These are phyloP conservation scores for Druceiella hillmani DNA, from an alignment of 2,888 invertebrate species.

Conservation along the genomic window DNA sequence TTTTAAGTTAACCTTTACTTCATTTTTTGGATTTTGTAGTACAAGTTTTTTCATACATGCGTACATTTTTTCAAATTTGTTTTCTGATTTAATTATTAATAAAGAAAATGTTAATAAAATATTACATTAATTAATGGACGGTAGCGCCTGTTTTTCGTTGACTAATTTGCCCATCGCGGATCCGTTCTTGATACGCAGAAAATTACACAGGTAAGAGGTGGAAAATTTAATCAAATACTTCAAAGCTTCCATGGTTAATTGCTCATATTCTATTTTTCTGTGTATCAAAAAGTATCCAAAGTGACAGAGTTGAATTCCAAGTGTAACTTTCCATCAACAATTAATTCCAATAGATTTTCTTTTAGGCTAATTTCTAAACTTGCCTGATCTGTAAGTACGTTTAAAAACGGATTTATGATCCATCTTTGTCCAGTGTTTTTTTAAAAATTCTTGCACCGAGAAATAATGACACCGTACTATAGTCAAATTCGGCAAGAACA, in stretches of 20 bases:
- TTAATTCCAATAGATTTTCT: conserved; percentile 22
- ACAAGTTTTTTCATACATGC: too few species aligned
- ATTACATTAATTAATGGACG: too few species aligned
- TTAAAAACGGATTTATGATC: conserved; percentile 16
- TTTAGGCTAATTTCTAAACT: conserved; percentile 20
- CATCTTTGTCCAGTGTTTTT: conserved; percentile 22
- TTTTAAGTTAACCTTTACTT: too few species aligned
- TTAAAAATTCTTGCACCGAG: conserved; percentile 21
- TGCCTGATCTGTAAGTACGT: conserved; percentile 18
- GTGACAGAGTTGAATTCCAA: conserved; percentile 21
- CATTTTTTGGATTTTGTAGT: too few species aligned
- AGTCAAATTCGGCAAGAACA: conserved; percentile 19
- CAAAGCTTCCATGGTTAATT: conserved; percentile 16
- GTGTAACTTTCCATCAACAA: conserved; percentile 23
- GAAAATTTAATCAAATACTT: too few species aligned
- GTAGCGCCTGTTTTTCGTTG: too few species aligned
- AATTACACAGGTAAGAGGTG: too few species aligned
- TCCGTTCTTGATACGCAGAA: too few species aligned
- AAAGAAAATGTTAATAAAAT: too few species aligned
- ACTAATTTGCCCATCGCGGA: too few species aligned
- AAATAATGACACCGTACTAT: conserved; percentile 18
- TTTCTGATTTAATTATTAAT: too few species aligned
- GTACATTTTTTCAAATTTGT: too few species aligned
- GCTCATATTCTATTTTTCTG: conserved; percentile 16
- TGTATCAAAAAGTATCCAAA: conserved; percentile 19